A percentile compares a stretch with the other conserved stretches of the same genome.
These are phyloP conservation scores for Coptodon rendalli DNA, from an alignment of 2,113 vertebrate genomes.

Conservation along the genomic window DNA sequence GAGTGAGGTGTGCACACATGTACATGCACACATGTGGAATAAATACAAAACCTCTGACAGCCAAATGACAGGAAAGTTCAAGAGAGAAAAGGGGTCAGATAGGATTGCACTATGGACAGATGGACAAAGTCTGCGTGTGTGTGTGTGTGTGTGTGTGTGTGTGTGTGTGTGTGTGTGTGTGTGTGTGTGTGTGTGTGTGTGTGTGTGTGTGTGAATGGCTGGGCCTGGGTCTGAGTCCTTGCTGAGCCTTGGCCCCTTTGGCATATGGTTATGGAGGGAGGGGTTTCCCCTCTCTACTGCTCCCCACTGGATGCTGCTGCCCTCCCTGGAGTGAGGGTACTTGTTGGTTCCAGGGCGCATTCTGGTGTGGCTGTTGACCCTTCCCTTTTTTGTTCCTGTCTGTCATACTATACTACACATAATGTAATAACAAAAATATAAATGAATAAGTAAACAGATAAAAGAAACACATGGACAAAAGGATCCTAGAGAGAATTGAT, in stretches of 20 bases:
- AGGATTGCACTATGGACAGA: constrained; percentile 23
- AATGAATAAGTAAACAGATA: neutral
- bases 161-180: neutral
- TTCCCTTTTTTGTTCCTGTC: neutral
- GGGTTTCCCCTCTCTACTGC: neutral
- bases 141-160: neutral
- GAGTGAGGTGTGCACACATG: neutral
- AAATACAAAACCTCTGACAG: constrained; percentile 28
- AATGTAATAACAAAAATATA: neutral
- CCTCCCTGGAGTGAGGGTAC: neutral
- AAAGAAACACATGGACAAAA: neutral
- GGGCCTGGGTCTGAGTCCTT: neutral
- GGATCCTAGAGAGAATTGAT: neutral
- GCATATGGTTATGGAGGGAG: neutral
- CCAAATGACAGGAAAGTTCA: constrained; percentile 54
- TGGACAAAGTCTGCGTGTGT: neutral
- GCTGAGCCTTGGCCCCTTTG: neutral
- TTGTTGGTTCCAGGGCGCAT: neutral
- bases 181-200: too few species aligned
- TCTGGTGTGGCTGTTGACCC: neutral
- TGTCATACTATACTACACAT: neutral
- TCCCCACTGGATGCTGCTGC: neutral
- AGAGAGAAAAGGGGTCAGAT: constrained; percentile 54
- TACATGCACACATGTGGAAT: neutral
- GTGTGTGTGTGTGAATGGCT: neutral